Base-by-base conservation (phyloP, 2,888 invertebrate species). In the Ochropleura leucogaster region DNA sequence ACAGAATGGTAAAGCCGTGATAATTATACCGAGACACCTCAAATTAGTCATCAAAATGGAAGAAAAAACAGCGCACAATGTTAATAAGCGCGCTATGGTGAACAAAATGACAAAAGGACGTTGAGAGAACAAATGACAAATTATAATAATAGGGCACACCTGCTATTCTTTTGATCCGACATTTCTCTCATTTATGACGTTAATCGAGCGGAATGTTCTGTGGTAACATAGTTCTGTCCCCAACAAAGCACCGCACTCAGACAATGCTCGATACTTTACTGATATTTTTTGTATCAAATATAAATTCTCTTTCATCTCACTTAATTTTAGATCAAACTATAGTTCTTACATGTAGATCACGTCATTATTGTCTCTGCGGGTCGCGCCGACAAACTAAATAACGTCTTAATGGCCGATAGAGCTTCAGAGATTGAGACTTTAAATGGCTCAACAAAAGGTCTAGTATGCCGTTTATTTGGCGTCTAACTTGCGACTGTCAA, bases 111-210 rank as follows among this genome's bases (percentile, higher is more conserved):
- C 90, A 93, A 92, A 93, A 92, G 90, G 87, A 92, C 92, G 92
- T 91, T 91, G 92, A 93, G 92, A 93, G 91, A 90, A 92, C 92
- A 92, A 94, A 95, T 96, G 95, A 95, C 95, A 95, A 95, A 96
- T 96, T 95, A 94, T 95, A 92, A 94, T 95, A 96, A 96, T 95
- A 94, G 93, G 91, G 92, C 90, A 95, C 96, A 96, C 96, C 96
- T 96, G 96, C 94, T 95, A 95, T 96, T 94, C 96, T 96, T 96
- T 96, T 95, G 96, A 96, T 96, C 96, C 91, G 91, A 94, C 95
- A 96, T 95, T 95, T 95, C 95, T 95, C 96, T 96, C 96, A 96
- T 96, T 96, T 96, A 96, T 96, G 96, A 95, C 90, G 92, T 93
- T 95, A 96, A 96, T 96, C 93, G 96, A 95, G 94, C 95, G 95